A percentile compares a stretch with the other conserved stretches of the same genome.
phyloP scores from a whole-genome alignment of 2,797 vertebrate species.

The Tamandua tetradactyla region DNA sequence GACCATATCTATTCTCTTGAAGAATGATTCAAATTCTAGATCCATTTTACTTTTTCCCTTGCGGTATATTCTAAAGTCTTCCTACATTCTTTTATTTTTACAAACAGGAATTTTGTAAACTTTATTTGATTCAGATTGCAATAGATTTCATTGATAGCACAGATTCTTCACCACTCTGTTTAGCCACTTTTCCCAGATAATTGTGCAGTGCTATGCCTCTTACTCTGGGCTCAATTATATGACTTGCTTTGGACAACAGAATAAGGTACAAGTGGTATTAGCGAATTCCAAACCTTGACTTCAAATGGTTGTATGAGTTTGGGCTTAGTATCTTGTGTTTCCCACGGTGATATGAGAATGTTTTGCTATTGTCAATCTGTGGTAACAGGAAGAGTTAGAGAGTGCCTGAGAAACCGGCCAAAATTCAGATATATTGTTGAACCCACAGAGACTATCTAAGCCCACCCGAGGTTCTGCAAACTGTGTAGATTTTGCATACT shows the following conservation, averaged over 20 bases:
- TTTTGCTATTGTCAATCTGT: neutral
- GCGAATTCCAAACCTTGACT: neutral
- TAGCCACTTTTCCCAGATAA: neutral
- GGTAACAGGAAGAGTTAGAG: neutral
- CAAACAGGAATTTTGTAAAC: too few species aligned
- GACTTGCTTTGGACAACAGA: neutral
- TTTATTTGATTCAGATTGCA: too few species aligned
- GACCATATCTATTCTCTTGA: too few species aligned
- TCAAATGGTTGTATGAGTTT: neutral
- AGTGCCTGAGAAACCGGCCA: neutral
- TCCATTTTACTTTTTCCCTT: too few species aligned
- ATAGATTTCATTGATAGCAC: too few species aligned
- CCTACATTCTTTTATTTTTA: too few species aligned
- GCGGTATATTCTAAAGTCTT: too few species aligned
- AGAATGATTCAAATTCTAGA: too few species aligned
- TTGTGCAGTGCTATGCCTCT: neutral
- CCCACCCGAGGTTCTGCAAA: neutral
- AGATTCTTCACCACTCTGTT: too few species aligned
- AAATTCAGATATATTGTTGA: neutral
- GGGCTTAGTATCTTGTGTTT: neutral
- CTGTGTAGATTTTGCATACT: neutral
- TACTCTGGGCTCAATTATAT: neutral
- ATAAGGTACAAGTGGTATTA: neutral
- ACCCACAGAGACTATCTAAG: neutral
- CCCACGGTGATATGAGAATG: neutral